Evolutionary conservation across 2,888 invertebrate genomes (phyloP), one percentile per base, ranked within the genome.

Genomic region (Cecidostiba fungosa): DNA sequence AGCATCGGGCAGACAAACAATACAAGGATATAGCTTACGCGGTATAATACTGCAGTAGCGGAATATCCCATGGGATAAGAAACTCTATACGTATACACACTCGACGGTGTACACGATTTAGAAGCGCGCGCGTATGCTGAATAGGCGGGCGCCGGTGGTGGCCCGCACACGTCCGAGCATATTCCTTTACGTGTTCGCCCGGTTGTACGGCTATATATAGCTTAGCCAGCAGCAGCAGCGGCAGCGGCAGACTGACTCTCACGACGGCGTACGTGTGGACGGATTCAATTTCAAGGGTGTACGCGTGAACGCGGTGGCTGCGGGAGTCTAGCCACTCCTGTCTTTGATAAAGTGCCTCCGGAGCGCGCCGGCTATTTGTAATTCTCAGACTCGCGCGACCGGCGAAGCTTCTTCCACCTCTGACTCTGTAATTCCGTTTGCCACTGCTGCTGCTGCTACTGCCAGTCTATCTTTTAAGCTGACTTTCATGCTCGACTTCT

Each of bases 241-340:
- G 43, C 8, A 43, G 43, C 43, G 19, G 54, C 66, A 29, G 66
- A 66, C 66, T 4, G 29, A 29, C 66, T 66, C 66, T 26, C 66
- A 14, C 12, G 66, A 26, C 66, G 66, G 29, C 29, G 39, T 72
- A 72, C 72, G 81, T 73, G 81, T 73, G 36, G 72, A 54, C 59
- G 81, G 81, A 73, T 81, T 73, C 81, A 81, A 81, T 81, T 81
- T 81, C 81, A 73, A 81, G 73, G 81, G 16, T 81, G 62, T 26
- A 26, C 43, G 81, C 73, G 54, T 29, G 79, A 36, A 36, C 77
- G 23, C 23, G 69, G n/a, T 3, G 19, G 23, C 70, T 32, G 19
- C 36, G n/a, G 10, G 3, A 39, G n/a, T 39, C 39, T 23, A 8
- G 32, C 29, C n/a, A 39, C 77, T 39, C 70, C 19, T 47, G 72